Conservation (phyloP, 37 sponge, comb jelly and placozoan genomes). For the Cladorhizidae sp. region DNA sequence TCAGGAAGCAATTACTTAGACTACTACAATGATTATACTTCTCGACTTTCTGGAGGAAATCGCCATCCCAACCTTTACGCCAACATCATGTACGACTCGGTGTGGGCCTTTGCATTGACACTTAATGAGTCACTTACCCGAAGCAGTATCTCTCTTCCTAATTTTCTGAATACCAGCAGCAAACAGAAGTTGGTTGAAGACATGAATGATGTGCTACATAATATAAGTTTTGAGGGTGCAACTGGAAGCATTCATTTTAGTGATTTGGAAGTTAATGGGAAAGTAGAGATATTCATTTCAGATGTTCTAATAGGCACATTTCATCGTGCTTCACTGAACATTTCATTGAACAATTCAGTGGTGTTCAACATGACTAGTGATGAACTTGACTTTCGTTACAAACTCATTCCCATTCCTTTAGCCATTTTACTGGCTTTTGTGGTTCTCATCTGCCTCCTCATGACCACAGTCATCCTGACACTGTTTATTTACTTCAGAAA, state of each 20-base stretch:
- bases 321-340: background rate
- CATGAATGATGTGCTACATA: background rate
- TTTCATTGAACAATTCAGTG: background rate
- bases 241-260: conserved; percentile 3
- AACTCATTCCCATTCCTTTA: background rate
- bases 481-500: background rate
- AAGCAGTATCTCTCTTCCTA: background rate
- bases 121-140: conserved; percentile 1
- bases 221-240: background rate
- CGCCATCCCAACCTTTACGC: conserved; percentile 8
- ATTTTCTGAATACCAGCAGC: background rate
- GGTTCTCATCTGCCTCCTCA: background rate
- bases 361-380: background rate
- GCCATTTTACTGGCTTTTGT: background rate
- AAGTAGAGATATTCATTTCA: background rate
- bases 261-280: background rate
- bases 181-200: background rate
- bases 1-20: background rate
- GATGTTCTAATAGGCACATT: background rate
- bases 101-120: conserved; percentile 15
- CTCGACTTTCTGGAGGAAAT: background rate
- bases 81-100: conserved; percentile 15
- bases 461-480: background rate
- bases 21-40: background rate
- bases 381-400: background rate